Conservation (phyloP, 2,797 vertebrate species). For the Pachyuromys duprasi region DNA sequence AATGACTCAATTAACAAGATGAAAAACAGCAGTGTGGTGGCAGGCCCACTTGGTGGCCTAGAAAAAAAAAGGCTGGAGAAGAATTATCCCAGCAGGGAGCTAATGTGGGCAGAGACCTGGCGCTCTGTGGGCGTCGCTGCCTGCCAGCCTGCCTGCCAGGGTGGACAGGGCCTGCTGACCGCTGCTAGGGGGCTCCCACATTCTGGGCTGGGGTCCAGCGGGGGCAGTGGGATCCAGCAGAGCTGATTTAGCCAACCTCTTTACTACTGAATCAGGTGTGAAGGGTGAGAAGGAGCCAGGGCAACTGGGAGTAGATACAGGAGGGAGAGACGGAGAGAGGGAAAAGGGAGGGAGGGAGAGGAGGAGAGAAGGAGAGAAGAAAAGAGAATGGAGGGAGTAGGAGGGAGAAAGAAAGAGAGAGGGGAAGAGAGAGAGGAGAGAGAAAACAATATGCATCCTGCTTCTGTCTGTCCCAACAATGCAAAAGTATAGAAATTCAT, state of each 20-base stretch:
- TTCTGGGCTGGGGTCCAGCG: not conserved
- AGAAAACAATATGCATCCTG: not conserved
- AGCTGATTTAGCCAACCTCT: not conserved
- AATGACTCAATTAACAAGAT: constrained; percentile 95
- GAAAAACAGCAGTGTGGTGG: constrained; percentile 89
- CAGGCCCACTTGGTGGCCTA: constrained; percentile 89
- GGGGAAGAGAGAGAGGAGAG: not conserved
- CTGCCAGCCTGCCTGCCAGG: constrained; percentile 88
- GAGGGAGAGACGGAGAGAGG: not conserved
- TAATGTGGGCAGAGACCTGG: constrained; percentile 89
- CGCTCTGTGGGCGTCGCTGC: constrained; percentile 88
- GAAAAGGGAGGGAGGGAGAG: not conserved
- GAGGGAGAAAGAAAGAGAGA: accelerated
- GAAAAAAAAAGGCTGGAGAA: constrained; percentile 88
- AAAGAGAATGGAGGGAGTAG: too few relatives aligned
- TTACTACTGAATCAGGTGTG: not conserved
- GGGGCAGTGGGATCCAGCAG: not conserved
- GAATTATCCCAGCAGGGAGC: constrained; percentile 92
- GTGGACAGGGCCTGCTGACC: constrained; percentile 40
- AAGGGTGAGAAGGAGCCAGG: not conserved
- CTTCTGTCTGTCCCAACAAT: not conserved
- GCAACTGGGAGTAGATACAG: not conserved
- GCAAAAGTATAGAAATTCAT: not conserved
- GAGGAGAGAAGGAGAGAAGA: not conserved
- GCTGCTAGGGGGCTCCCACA: not conserved